Percentiles rank a stretch among this genome's conserved stretches.
Conservation (phyloP, 1,140 invertebrate genomes). For the Calliopsis andreniformis region DNA sequence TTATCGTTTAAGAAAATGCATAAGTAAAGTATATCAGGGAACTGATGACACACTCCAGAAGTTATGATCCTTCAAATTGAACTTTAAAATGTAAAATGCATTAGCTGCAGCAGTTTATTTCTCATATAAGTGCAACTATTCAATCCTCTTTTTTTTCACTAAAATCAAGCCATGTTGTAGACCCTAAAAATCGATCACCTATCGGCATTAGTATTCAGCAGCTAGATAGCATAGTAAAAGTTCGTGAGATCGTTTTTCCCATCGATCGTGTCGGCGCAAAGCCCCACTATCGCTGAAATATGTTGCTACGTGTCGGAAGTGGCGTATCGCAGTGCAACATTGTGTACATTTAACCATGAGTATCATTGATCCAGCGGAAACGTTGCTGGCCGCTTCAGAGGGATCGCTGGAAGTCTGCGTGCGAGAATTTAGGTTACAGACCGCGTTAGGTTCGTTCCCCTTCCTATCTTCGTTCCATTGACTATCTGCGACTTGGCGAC, state of each 20-base stretch:
- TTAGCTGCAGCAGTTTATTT: no score
- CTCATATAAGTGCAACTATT: no score
- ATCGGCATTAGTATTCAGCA: neutral
- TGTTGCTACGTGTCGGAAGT: neutral
- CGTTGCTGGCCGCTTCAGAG: conserved; percentile 25
- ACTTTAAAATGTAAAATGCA: no score
- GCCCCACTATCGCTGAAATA: neutral
- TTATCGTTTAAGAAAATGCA: neutral
- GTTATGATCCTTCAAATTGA: no score
- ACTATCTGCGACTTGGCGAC: conserved; percentile 62
- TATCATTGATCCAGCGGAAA: conserved; percentile 53
- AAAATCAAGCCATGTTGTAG: no score
- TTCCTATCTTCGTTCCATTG: conserved; percentile 34
- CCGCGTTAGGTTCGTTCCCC: conserved; percentile 13
- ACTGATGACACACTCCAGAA: no score
- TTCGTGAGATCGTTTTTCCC: neutral
- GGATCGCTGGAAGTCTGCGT: conserved; percentile 46
- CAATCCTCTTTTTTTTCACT: no score
- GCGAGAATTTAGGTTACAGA: conserved; percentile 55
- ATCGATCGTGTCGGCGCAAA: neutral
- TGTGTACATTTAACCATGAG: conserved; percentile 44
- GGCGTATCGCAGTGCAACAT: conserved; percentile 34
- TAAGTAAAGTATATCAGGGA: no score
- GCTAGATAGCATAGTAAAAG: neutral
- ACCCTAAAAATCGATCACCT: no score